phyloP scores from a whole-genome alignment of 2,113 vertebrate species.

The Pleuronectes platessa region DNA sequence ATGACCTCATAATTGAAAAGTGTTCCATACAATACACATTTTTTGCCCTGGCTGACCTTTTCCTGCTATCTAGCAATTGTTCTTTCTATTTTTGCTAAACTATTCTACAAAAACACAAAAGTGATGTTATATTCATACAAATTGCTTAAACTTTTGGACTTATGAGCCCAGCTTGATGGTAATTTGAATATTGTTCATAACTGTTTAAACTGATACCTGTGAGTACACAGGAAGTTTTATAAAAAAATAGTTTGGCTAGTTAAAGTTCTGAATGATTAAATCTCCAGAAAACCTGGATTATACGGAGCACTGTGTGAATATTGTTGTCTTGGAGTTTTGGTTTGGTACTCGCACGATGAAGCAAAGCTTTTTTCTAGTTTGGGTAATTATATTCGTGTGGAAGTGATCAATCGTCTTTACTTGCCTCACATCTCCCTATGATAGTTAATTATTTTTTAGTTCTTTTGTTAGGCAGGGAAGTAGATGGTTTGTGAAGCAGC shows the following conservation, averaged over 20 bases:
- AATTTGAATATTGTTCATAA: no score
- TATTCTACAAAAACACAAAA: no score
- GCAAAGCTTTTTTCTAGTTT: not conserved
- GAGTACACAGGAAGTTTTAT: no score
- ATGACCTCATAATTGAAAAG: no score
- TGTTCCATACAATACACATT: no score
- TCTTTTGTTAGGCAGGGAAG: not conserved
- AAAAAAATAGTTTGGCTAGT: not conserved
- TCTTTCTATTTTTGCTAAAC: no score
- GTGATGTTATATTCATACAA: no score
- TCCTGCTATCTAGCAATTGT: no score
- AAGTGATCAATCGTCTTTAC: not conserved
- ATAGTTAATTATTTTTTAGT: not conserved
- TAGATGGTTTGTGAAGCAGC: not conserved
- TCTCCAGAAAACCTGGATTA: not conserved
- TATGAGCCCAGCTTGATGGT: no score
- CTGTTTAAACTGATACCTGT: no score
- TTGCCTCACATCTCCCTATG: not conserved
- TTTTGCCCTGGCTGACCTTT: no score
- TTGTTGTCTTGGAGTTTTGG: not conserved
- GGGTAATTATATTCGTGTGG: not conserved
- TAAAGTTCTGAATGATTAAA: not conserved
- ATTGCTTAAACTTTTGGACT: no score
- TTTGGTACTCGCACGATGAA: not conserved
- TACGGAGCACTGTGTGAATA: not conserved